Evolutionary conservation across 2,888 invertebrate genomes (phyloP), one percentile per base, ranked within the genome.

Genomic region (Rhingia rostrata): DNA sequence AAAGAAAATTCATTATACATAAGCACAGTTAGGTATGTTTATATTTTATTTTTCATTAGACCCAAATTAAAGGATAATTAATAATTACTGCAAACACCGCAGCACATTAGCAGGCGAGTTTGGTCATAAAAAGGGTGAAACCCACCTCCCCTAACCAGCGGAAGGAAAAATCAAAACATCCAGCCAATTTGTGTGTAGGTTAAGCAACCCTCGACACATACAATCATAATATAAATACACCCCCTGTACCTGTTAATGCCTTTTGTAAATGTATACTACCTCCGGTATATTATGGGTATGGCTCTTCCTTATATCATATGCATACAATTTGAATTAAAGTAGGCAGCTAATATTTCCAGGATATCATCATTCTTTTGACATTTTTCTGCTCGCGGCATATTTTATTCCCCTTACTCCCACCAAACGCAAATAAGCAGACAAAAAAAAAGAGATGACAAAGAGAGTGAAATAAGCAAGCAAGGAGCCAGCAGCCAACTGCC

Each of bases 351-450:
- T 83, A 83, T 74, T 73, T 73, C 69, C 67, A 83, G 73, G 73
- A 79, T 73, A 83, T 82, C 82, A 78, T 83, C 79, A 83, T 83
- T 83, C 79, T 67, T 83, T 83, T 83, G 83, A 83, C 79, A 83
- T 83, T 69, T 49, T 69, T 69, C 49, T 51, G 83, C 83, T 74
- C 41, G 69, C 69, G 79, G 83, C 79, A 30, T 77, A 54, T 54
- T 37, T 43, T 37, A 53, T 6, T 4, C 22, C 22, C 2, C 22
- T 2, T 1, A 1, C 22, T 22, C 22, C 22, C 22, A 22, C n/a
- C 53, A 70, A 33, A 6, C 30, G 6, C 12, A 70, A 30, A 35
- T 9, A n/a, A 6, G n/a, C 5, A 33, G n/a, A 12, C 39, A 12
- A 43, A 63, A 22, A n/a, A 6, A 7, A 14, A 5, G 9, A 54